Base-by-base conservation (phyloP, 2,113 vertebrate species). In the Pteruthius melanotis region DNA sequence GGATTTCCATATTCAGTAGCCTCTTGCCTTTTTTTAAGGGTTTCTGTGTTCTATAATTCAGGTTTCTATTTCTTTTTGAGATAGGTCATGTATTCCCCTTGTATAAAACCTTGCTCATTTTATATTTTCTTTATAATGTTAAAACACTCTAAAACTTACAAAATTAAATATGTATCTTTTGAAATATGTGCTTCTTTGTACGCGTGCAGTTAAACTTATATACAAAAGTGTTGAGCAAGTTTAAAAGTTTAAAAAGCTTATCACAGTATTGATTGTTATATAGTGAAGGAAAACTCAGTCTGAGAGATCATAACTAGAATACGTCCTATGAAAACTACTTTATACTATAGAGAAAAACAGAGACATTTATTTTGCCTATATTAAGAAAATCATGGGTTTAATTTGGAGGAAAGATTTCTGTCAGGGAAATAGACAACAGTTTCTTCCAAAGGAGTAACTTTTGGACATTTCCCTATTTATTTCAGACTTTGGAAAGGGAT, bases 31-130 rank as follows among this genome's bases (percentile, higher is more conserved):
- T 60, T 79, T 56, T 15, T 2, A 33, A 85, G 64, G n/a, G 3
- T 37, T 86, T 66, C 40, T 88, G 12, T 92, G 45, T 93, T 92
- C 23, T 35, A 74, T 95, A 77, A 94, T 95, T 86, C 13, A 90
- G 17, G 3, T 47, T 69, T 76, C 31, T 3, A 12, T 61, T 89
- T 83, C 17, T 94, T 79, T 85, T 53, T 10, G 5, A 33, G 28
- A 61, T 37, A 77, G 59, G 28, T 65, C 68, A 52, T n/a, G 10
- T 70, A 69, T 69, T 92, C 54, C 54, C 71, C 8, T 37, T n/a
- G 18, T 17, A 75, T 8, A 61, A 80, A 87, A 74, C 35, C 28
- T 70, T 31, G 27, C 26, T 81, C 15, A 42, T 68, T 86, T 94
- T 64, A 15, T 33, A 52, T 65, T 91, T 69, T 80, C 57, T 76